Percentiles rank a stretch among this genome's conserved stretches.
Evolutionary conservation across 2,797 vertebrate species (phyloP).

Genomic region (Gallirallus australis): DNA sequence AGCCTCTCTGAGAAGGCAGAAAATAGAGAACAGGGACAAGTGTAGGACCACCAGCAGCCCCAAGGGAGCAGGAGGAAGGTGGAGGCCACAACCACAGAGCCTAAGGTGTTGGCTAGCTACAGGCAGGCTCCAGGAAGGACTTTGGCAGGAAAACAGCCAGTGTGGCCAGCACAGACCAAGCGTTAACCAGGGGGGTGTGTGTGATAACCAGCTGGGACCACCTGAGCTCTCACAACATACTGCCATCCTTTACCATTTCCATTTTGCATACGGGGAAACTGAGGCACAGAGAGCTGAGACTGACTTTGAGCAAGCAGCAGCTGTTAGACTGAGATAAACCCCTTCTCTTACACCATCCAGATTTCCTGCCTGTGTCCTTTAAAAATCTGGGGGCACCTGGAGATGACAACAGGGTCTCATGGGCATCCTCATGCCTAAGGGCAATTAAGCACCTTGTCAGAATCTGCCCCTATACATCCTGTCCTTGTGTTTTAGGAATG

Average conservation of each 20-base stretch:
- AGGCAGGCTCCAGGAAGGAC: not conserved
- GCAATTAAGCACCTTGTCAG: not conserved
- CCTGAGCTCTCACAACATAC: not conserved
- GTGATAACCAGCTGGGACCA: not conserved
- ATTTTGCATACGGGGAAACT: not conserved
- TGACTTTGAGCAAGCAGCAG: not conserved
- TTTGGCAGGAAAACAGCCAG: not conserved
- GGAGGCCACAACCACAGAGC: not conserved
- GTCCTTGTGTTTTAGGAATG: not conserved
- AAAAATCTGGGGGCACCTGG: not conserved
- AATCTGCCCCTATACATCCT: not conserved
- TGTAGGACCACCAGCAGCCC: not conserved
- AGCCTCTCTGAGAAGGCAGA: not conserved
- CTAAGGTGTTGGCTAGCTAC: not conserved
- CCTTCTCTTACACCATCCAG: not conserved
- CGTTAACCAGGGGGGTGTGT: not conserved
- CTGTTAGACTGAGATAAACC: not conserved
- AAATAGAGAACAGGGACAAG: not conserved
- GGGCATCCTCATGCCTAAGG: not conserved
- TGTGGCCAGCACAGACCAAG: not conserved
- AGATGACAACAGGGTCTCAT: not conserved
- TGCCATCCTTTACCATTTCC: not conserved
- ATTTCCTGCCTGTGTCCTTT: not conserved
- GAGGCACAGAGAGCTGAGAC: not conserved
- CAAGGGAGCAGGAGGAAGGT: not conserved